phyloP scores from a whole-genome alignment of 2,888 invertebrate species.

The Caenorhabditis imperialis region DNA sequence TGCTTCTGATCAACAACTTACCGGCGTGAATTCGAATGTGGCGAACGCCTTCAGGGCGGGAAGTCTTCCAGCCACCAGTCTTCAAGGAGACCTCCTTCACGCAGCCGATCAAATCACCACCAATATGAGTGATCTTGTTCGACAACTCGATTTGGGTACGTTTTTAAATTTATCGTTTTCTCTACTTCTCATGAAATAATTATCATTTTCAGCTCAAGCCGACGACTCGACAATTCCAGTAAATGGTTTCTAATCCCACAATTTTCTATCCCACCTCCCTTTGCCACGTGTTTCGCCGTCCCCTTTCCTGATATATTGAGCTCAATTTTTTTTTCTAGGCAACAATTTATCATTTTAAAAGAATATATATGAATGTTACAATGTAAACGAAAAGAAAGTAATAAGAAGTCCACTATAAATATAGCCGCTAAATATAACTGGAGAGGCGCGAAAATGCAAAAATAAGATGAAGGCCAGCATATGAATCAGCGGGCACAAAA shows the following conservation, averaged over 20 bases:
- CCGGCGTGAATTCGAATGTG: constrained; percentile 67
- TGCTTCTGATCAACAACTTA: constrained; percentile 52
- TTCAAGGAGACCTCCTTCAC: constrained; percentile 86
- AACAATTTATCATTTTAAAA: constrained; percentile 25
- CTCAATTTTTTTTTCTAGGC: constrained; percentile 35
- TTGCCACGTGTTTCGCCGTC: constrained; percentile 20
- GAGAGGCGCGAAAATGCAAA: too few species aligned
- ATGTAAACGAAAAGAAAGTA: too few species aligned
- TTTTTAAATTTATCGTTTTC: neutral
- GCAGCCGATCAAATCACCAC: constrained; percentile 97
- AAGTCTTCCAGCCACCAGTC: constrained; percentile 62
- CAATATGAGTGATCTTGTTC: constrained; percentile 96
- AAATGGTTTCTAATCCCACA: constrained; percentile 17
- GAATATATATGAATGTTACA: too few species aligned
- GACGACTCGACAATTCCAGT: constrained; percentile 17
- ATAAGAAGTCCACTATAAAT: too few species aligned
- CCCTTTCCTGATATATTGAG: constrained; percentile 25
- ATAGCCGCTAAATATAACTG: too few species aligned
- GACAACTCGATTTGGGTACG: constrained; percentile 82
- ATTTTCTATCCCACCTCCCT: neutral
- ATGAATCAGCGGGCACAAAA: too few species aligned
- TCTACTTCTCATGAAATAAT: neutral
- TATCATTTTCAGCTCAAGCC: constrained; percentile 33
- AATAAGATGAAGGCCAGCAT: too few species aligned
- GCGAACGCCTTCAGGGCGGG: constrained; percentile 70